Percentiles rank a stretch among this genome's conserved stretches.
These are phyloP conservation scores for Graptemys geographica DNA, from an alignment of 2,797 vertebrate genomes.

Conservation along the genomic window DNA sequence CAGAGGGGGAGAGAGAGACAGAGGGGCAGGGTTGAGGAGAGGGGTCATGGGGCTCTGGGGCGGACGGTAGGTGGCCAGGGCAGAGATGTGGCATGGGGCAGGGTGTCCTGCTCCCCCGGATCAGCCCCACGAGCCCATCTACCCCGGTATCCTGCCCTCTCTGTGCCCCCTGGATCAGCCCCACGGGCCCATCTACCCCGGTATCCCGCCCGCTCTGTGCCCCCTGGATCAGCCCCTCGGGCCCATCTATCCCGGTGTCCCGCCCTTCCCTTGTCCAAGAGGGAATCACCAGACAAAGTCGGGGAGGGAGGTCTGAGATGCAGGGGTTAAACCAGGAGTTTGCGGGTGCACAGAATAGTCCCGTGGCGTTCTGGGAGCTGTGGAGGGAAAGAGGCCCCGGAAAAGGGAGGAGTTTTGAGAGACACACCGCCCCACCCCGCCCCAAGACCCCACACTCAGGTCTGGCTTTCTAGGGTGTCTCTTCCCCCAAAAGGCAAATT, in stretches of 20 bases:
- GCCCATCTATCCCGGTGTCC: not conserved
- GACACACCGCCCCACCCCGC: too few species aligned
- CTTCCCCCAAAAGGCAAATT: not conserved
- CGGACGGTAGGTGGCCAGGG: slow-evolving; percentile 52
- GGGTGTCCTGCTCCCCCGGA: not conserved
- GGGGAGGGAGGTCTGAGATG: too few species aligned
- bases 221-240: too few species aligned
- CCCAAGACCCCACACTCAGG: not conserved
- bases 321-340: not conserved
- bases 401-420: not conserved
- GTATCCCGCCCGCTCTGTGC: too few species aligned
- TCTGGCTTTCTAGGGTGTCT: not conserved
- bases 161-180: too few species aligned
- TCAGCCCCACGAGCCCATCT: not conserved
- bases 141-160: not conserved
- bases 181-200: not conserved
- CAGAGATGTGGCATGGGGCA: not conserved
- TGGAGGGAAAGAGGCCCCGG: not conserved
- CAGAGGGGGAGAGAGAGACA: not conserved
- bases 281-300: not conserved
- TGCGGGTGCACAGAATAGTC: not conserved
- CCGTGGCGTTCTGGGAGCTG: rapidly evolving
- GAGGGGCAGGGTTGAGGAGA: not conserved
- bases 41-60: not conserved
- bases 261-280: not conserved